Conservation (phyloP, 2,797 vertebrate genomes). For the Takifugu ocellatus region DNA sequence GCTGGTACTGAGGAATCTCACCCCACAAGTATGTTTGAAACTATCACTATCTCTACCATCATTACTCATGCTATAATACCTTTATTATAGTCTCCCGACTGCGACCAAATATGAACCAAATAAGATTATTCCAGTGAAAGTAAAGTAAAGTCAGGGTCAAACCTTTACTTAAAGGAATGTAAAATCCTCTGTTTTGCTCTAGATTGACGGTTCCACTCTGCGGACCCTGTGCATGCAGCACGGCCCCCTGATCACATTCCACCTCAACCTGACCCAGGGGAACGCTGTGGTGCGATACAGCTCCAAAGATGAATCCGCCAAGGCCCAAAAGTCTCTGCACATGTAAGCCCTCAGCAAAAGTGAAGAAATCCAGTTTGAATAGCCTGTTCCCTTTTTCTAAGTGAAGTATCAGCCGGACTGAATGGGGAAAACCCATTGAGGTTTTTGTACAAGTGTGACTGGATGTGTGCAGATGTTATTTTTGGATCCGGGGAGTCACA, state of each 20-base stretch:
- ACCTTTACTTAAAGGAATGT: not conserved
- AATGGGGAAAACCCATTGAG: not conserved
- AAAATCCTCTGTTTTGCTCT: constrained; percentile 13
- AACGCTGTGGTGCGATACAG: constrained; percentile 98
- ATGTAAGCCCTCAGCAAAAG: constrained; percentile 78
- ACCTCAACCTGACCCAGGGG: constrained; percentile 97
- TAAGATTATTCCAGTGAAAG: too few species aligned
- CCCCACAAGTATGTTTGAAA: constrained; percentile 83
- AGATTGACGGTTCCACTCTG: constrained; percentile 97
- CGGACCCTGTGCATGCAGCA: constrained; percentile 97
- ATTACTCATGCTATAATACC: not conserved
- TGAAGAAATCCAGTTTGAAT: not conserved
- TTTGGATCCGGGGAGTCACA: constrained; percentile 23
- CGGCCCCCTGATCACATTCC: constrained; percentile 97
- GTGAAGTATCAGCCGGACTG: too few species aligned
- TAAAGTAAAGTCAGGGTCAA: not conserved
- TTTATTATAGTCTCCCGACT: not conserved
- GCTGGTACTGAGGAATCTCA: constrained; percentile 97
- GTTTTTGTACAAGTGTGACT: constrained; percentile 5
- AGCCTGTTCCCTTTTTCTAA: not conserved
- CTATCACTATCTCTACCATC: not conserved
- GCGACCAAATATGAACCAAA: too few species aligned
- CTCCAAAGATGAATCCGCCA: constrained; percentile 96
- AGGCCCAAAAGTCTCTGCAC: constrained; percentile 98
- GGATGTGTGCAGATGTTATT: not conserved